Conservation (phyloP, 1,140 invertebrate genomes). For the Dolichoris vasculosae region DNA sequence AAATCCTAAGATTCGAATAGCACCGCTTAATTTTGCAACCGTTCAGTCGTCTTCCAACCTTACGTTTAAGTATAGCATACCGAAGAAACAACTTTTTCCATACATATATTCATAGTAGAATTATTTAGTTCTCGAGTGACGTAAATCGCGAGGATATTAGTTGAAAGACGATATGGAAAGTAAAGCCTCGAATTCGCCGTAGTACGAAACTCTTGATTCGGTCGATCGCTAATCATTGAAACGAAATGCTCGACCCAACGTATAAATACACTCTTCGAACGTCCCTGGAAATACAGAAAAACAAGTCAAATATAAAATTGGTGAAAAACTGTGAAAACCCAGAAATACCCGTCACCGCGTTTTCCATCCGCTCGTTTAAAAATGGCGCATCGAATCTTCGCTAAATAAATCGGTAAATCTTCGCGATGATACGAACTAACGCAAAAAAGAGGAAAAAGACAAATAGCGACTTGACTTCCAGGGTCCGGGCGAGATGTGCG, state of each 20-base stretch:
- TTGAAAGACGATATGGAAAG: not conserved
- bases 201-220: not conserved
- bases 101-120: not conserved
- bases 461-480: slow-evolving; percentile 51
- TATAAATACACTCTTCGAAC: too few species aligned
- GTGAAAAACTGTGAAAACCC: too few species aligned
- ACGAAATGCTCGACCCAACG: too few species aligned
- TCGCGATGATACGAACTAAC: too few species aligned
- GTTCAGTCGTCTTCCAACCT: not conserved
- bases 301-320: too few species aligned
- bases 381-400: too few species aligned
- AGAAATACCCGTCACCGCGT: too few species aligned
- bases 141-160: not conserved
- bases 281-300: too few species aligned
- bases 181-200: not conserved
- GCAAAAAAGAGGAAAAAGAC: too few species aligned
- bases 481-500: slow-evolving; percentile 75
- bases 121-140: not conserved
- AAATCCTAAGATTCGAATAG: not conserved
- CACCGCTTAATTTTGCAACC: not conserved
- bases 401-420: too few species aligned
- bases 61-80: not conserved
- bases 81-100: not conserved
- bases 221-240: not conserved
- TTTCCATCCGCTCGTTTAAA: too few species aligned